A percentile compares a stretch with the other conserved stretches of the same genome.
These are phyloP conservation scores for Colostygia pectinataria DNA, from an alignment of 2,888 invertebrate genomes.

Conservation along the genomic window DNA sequence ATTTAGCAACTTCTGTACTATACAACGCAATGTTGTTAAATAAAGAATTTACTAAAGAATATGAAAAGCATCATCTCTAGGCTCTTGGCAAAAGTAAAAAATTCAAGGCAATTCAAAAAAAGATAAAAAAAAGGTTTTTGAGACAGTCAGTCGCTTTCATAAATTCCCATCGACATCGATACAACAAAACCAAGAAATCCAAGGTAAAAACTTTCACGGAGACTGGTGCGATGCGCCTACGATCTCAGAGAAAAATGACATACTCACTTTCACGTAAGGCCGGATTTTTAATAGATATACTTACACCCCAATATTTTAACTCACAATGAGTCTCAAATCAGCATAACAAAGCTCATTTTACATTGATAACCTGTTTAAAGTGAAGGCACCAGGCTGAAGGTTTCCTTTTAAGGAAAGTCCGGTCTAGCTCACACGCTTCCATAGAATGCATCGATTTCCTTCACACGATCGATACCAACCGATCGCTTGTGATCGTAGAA, in stretches of 20 bases:
- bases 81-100: constrained; percentile 5
- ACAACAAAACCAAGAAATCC: constrained; percentile 15
- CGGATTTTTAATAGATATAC: no score
- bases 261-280: no score
- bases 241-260: no score
- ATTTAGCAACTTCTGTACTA: no score
- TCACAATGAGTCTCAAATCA: background rate
- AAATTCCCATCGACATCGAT: constrained; percentile 22
- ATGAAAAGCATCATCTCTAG: no score
- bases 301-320: no score
- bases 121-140: no score
- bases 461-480: constrained; percentile 32
- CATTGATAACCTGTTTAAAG: background rate
- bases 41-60: no score
- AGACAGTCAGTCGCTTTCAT: constrained; percentile 17
- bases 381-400: constrained; percentile 12
- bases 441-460: constrained; percentile 30
- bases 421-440: constrained; percentile 29
- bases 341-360: background rate
- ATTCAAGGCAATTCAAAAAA: constrained; percentile 3
- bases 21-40: no score
- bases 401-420: constrained; percentile 30
- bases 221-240: constrained; percentile 12
- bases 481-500: constrained; percentile 22
- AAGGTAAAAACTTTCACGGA: constrained; percentile 13